Evolutionary conservation across 1,140 invertebrate species (phyloP).

Genomic region (Nylanderia fulva): DNA sequence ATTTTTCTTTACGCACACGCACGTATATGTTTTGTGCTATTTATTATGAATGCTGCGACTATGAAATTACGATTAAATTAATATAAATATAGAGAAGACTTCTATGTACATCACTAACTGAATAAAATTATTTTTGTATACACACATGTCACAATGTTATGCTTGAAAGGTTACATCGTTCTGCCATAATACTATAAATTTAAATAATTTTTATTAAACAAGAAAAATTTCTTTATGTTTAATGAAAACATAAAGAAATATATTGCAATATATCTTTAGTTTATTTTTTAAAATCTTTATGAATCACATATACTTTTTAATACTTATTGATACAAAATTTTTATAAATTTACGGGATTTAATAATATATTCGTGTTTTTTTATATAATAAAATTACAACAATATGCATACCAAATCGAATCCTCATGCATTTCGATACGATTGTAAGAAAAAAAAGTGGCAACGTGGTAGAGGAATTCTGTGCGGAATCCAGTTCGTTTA

Average conservation of each 20-base stretch:
- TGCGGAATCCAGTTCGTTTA: constrained; percentile 73
- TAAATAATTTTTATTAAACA: background rate
- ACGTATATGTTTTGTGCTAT: background rate
- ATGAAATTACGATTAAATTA: background rate
- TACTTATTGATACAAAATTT: background rate
- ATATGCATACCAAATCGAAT: background rate
- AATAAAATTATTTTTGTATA: background rate
- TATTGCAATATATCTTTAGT: background rate
- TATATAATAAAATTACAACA: constrained; percentile 9
- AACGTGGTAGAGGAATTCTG: constrained; percentile 69
- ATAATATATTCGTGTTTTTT: background rate
- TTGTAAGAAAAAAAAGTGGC: constrained; percentile 68
- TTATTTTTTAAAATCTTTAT: background rate
- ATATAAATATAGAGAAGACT: background rate
- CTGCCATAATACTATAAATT: background rate
- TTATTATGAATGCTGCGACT: background rate
- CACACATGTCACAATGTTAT: too few relatives aligned
- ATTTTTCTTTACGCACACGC: constrained; percentile 21
- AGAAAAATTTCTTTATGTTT: background rate
- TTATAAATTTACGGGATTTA: background rate
- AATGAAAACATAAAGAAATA: background rate
- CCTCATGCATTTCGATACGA: background rate
- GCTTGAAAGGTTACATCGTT: background rate
- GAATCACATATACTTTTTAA: background rate
- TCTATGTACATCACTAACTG: background rate